These are phyloP conservation scores for Sicus ferrugineus DNA, from an alignment of 2,888 invertebrate genomes.

Conservation along the genomic window DNA sequence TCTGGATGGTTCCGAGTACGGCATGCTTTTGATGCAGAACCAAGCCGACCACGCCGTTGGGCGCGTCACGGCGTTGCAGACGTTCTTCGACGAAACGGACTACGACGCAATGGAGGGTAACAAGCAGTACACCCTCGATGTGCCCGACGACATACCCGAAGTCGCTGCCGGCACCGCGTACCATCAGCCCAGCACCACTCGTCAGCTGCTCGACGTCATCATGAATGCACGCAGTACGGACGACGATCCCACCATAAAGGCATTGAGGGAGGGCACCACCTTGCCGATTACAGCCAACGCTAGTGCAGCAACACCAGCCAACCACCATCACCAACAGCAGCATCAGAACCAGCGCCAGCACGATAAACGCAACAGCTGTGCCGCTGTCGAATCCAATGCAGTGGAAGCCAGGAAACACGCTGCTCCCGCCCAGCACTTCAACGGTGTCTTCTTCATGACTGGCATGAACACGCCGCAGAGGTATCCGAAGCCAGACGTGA, in stretches of 20 bases:
- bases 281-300: background rate
- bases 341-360: slow-evolving; percentile 14
- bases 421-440: slow-evolving; percentile 66
- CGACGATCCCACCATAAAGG: slow-evolving; percentile 62
- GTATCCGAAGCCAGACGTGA: slow-evolving; percentile 64
- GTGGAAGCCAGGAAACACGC: slow-evolving; percentile 39
- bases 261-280: slow-evolving; percentile 59
- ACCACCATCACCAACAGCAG: slow-evolving; percentile 41
- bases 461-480: slow-evolving; percentile 66
- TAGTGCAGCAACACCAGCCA: slow-evolving; percentile 8
- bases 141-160: slow-evolving; percentile 55
- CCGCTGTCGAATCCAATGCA: slow-evolving; percentile 40
- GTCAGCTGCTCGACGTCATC: slow-evolving; percentile 69
- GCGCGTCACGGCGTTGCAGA: slow-evolving; percentile 55
- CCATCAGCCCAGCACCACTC: slow-evolving; percentile 64
- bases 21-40: slow-evolving; percentile 66
- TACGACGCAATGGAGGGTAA: slow-evolving; percentile 53
- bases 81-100: slow-evolving; percentile 59
- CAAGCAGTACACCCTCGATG: slow-evolving; percentile 49
- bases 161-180: slow-evolving; percentile 49
- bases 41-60: slow-evolving; percentile 50
- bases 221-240: slow-evolving; percentile 67
- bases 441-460: slow-evolving; percentile 69
- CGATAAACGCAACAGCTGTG: slow-evolving; percentile 37
- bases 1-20: slow-evolving; percentile 62